Conservation (phyloP, 2,113 vertebrate species). For the Salminus brasiliensis region DNA sequence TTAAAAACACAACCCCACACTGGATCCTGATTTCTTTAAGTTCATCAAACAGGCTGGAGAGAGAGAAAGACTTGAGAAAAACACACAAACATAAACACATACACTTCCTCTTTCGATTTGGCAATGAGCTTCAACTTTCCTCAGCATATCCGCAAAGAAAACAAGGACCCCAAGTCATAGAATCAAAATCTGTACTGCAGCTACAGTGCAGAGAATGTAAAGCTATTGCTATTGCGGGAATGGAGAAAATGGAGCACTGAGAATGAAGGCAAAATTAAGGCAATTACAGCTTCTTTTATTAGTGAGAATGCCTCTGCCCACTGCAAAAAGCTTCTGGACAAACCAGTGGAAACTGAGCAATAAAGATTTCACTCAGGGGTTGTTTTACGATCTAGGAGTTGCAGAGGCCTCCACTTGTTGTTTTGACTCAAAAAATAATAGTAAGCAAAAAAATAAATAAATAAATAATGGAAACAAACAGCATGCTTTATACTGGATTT, state of each 20-base stretch:
- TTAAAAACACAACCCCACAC: background rate
- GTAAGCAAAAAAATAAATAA: background rate
- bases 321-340: conserved; percentile 47
- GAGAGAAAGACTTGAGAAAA: background rate
- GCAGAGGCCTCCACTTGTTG: conserved; percentile 20
- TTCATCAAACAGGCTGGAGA: background rate
- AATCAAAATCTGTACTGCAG: conserved; percentile 26
- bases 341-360: conserved; percentile 46
- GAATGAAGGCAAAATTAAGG: conserved; percentile 29
- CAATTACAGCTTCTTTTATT: conserved; percentile 33
- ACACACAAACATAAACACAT: background rate
- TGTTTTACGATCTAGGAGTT: conserved; percentile 29
- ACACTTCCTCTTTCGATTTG: conserved; percentile 9
- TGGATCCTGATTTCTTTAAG: conserved; percentile 3
- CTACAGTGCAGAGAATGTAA: background rate
- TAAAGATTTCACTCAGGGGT: conserved; percentile 42
- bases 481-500: background rate
- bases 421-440: conserved; percentile 19
- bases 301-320: conserved; percentile 18
- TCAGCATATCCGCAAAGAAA: conserved; percentile 15
- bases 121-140: background rate
- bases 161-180: conserved; percentile 2
- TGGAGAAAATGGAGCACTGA: background rate
- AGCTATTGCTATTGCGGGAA: background rate
- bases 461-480: background rate